Conservation (phyloP, 2,888 invertebrate species). For the Acleris emargana region DNA sequence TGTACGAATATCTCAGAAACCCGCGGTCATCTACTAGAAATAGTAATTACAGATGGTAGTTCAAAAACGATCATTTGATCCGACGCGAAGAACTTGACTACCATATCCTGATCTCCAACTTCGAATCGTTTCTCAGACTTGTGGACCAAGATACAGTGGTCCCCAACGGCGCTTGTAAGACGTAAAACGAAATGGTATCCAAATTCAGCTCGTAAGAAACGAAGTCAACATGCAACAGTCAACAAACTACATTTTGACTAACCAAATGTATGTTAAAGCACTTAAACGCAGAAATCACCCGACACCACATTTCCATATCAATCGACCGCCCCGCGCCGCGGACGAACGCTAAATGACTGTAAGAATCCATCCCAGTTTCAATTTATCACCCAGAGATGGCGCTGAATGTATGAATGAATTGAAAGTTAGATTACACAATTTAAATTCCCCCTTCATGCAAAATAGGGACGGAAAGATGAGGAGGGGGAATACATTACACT, state of each 20-base stretch:
- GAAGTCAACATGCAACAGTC: constrained; percentile 9
- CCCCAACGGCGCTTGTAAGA: neutral
- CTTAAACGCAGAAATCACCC: constrained; percentile 45
- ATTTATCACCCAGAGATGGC: constrained; percentile 82
- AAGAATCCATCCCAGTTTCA: constrained; percentile 77
- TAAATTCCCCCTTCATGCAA: constrained; percentile 84
- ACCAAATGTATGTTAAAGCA: constrained; percentile 36
- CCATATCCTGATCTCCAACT: no score
- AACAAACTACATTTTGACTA: constrained; percentile 11
- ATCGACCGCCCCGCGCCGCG: constrained; percentile 48
- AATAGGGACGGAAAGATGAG: constrained; percentile 82
- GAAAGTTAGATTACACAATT: constrained; percentile 84
- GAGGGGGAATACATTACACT: constrained; percentile 80
- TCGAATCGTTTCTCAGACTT: no score
- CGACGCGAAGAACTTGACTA: no score
- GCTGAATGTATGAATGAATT: constrained; percentile 83
- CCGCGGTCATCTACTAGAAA: no score
- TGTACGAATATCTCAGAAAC: no score
- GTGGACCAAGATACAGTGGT: no score
- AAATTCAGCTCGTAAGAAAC: neutral
- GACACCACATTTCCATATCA: constrained; percentile 56
- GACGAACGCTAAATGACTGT: constrained; percentile 69
- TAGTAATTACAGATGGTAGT: no score
- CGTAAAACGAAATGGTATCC: neutral
- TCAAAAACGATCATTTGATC: no score